phyloP scores from a whole-genome alignment of 2,888 invertebrate species.

The Sipha maydis region DNA sequence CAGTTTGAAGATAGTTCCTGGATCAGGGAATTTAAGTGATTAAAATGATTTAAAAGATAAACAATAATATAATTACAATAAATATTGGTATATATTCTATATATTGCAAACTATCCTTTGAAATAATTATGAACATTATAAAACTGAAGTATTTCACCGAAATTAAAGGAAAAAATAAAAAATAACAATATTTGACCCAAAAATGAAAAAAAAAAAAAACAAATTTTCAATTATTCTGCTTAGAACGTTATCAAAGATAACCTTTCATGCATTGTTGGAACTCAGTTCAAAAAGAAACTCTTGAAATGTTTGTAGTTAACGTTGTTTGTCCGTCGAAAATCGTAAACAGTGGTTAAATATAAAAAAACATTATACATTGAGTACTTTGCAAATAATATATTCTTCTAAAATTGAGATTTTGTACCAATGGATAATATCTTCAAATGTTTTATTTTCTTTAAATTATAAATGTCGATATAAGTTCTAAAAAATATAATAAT shows the following conservation, averaged over 20 bases:
- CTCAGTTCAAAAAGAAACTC: background rate
- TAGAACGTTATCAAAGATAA: background rate
- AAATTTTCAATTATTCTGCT: background rate
- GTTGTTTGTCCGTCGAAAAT: background rate
- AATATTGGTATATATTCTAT: background rate
- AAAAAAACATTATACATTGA: background rate
- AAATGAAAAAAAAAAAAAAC: background rate
- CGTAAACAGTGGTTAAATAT: background rate
- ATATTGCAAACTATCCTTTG: background rate
- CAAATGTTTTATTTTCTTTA: background rate
- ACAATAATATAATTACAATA: background rate
- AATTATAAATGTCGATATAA: constrained; percentile 4
- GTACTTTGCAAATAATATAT: background rate
- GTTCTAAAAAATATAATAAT: constrained; percentile 13
- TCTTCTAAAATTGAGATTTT: background rate
- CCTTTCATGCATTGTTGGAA: background rate
- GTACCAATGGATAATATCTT: background rate
- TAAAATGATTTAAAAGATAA: background rate
- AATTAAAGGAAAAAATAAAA: too few species aligned
- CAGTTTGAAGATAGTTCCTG: too few species aligned
- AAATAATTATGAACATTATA: background rate
- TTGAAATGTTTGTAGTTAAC: background rate
- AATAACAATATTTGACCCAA: too few species aligned
- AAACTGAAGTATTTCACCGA: background rate
- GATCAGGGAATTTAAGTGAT: too few species aligned